These are phyloP conservation scores for Zeugodacus cucurbitae DNA, from an alignment of 1,140 invertebrate species.

Conservation along the genomic window DNA sequence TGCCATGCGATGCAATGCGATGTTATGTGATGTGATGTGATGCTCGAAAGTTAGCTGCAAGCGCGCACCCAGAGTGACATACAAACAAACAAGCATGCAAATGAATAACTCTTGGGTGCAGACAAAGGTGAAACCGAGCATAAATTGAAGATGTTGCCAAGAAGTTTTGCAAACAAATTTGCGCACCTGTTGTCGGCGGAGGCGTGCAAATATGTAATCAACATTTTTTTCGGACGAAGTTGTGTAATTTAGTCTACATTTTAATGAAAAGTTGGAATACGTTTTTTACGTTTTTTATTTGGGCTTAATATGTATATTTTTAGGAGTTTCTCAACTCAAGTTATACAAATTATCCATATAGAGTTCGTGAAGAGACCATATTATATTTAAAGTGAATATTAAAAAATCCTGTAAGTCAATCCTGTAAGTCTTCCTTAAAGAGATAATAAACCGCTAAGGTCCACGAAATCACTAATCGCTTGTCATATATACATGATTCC, in stretches of 20 bases:
- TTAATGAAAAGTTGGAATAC: background rate
- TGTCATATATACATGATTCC: no score
- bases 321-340: no score
- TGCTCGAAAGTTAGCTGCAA: background rate
- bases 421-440: no score
- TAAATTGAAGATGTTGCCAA: slow-evolving; percentile 31
- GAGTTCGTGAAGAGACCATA: no score
- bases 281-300: no score
- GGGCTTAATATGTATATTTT: no score
- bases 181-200: slow-evolving; percentile 10
- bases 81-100: background rate
- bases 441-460: no score
- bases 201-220: background rate
- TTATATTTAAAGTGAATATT: no score
- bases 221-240: background rate
- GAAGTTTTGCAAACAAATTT: background rate
- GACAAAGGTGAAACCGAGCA: slow-evolving; percentile 31
- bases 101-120: background rate
- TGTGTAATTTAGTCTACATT: background rate
- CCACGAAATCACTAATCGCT: no score
- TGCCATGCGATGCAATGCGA: background rate
- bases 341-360: no score
- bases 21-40: background rate
- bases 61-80: background rate
- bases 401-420: no score